A percentile compares a stretch with the other conserved stretches of the same genome.
Conservation (phyloP, 1,140 invertebrate species). For the Bacillus rossius region DNA sequence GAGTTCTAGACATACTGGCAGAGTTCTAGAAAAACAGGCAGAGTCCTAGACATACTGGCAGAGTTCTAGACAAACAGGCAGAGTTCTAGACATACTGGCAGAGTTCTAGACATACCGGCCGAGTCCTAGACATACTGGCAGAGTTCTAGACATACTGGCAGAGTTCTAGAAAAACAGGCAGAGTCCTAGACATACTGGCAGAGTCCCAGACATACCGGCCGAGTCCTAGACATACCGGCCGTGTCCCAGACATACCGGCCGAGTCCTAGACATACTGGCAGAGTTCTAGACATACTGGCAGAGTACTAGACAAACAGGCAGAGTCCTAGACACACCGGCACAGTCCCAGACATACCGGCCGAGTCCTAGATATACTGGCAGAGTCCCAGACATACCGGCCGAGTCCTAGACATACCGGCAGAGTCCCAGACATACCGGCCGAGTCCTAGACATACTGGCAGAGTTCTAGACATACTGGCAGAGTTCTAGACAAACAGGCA, state of each 20-base stretch:
- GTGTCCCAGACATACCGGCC: slow-evolving; percentile 16
- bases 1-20: no score
- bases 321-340: slow-evolving; percentile 20
- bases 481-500: background rate
- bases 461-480: background rate
- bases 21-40: no score
- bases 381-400: slow-evolving; percentile 21
- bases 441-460: background rate
- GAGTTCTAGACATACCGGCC: slow-evolving; percentile 13
- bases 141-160: slow-evolving; percentile 25
- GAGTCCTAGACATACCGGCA: slow-evolving; percentile 22
- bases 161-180: slow-evolving; percentile 24
- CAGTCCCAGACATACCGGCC: slow-evolving; percentile 20
- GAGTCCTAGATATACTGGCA: slow-evolving; percentile 20
- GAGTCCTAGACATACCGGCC: slow-evolving; percentile 17
- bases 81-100: slow-evolving; percentile 1
- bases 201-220: slow-evolving; percentile 18
- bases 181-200: slow-evolving; percentile 20
- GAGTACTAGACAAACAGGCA: slow-evolving; percentile 21
- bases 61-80: background rate
- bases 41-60: background rate
- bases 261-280: slow-evolving; percentile 21
- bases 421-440: slow-evolving; percentile 9
- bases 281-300: slow-evolving; percentile 22
- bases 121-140: slow-evolving; percentile 25